Evolutionary conservation across 2,797 vertebrate species (phyloP).

Genomic region (Lophotriccus pileatus): DNA sequence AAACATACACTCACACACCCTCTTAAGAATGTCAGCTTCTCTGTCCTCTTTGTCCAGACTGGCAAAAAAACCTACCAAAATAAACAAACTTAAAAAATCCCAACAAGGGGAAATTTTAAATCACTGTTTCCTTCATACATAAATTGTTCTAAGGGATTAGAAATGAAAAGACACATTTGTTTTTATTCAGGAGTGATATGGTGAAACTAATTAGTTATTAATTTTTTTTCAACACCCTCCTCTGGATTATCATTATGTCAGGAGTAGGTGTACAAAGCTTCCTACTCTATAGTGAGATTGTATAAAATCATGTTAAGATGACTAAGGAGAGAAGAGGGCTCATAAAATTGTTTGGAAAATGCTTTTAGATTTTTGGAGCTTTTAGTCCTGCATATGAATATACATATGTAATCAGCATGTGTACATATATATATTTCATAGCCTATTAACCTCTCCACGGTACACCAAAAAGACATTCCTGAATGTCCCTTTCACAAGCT

Average conservation of each 20-base stretch:
- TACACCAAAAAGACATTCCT: not conserved
- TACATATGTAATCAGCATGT: not conserved
- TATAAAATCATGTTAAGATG: constrained; percentile 27
- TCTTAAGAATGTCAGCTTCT: not conserved
- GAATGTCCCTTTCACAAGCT: not conserved
- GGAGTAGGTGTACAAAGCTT: constrained; percentile 51
- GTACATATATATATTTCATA: not conserved
- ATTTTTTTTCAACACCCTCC: constrained; percentile 11
- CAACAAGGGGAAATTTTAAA: not conserved
- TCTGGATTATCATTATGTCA: constrained; percentile 28
- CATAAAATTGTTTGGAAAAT: not conserved
- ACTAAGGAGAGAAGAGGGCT: not conserved
- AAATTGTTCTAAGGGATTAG: not conserved
- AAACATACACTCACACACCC: not conserved
- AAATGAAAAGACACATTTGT: constrained; percentile 14
- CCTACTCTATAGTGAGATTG: constrained; percentile 4
- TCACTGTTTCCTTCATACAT: not conserved
- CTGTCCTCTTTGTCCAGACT: not conserved
- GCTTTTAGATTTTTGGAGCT: not conserved
- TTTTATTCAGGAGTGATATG: constrained; percentile 45
- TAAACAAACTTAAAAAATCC: not conserved
- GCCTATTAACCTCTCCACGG: not conserved
- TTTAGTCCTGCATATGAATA: not conserved
- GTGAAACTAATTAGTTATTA: constrained; percentile 34
- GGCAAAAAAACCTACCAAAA: accelerated